A percentile compares a stretch with the other conserved stretches of the same genome.
Evolutionary conservation across 2,797 vertebrate species (phyloP).

Genomic region (Prunella strophiata): DNA sequence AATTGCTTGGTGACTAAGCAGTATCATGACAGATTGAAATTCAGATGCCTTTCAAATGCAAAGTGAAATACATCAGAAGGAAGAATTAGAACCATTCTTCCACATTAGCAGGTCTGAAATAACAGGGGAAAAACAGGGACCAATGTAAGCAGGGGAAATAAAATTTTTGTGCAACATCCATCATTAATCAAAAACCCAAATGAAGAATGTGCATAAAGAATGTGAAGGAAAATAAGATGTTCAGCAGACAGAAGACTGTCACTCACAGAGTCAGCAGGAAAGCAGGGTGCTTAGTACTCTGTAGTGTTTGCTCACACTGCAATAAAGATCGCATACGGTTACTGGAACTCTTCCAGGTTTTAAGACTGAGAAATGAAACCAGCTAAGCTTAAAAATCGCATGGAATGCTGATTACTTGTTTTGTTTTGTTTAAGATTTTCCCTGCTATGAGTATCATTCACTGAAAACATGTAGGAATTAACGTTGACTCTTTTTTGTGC

Average conservation of each 20-base stretch:
- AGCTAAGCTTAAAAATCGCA: not conserved
- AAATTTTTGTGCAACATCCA: not conserved
- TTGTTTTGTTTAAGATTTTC: not conserved
- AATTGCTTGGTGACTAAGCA: not conserved
- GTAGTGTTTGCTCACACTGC: not conserved
- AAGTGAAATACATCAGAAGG: not conserved
- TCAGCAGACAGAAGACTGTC: not conserved
- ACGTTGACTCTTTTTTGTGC: constrained; percentile 13
- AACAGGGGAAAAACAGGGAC: not conserved
- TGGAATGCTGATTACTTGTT: not conserved
- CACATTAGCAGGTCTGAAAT: not conserved
- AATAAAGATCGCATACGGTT: not conserved
- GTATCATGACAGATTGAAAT: not conserved
- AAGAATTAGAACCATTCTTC: not conserved
- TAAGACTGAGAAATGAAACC: not conserved
- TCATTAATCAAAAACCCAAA: not conserved
- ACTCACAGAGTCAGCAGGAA: not conserved
- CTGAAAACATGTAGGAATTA: not conserved
- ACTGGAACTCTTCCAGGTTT: not conserved
- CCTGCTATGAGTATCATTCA: not conserved
- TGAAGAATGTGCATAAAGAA: not conserved
- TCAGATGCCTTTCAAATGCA: not conserved
- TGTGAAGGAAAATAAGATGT: not conserved
- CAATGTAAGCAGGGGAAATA: not conserved
- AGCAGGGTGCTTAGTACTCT: not conserved